Evolutionary conservation across 2,113 vertebrate species (phyloP).

Genomic region (Mustelus asterias): DNA sequence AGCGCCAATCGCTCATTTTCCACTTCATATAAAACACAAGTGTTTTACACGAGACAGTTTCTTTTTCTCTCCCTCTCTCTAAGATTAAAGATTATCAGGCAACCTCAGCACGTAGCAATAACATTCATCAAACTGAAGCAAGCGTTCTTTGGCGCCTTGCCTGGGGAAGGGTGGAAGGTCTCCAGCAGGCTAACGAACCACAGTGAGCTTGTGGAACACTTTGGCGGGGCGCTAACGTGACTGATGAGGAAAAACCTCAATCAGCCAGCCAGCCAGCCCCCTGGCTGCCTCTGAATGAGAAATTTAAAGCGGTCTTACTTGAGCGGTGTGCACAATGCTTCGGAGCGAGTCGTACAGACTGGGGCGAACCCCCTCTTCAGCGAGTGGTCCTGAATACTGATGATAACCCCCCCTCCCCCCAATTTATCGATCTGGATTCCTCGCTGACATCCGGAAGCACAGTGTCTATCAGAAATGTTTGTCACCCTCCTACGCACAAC

Average conservation of each 20-base stretch:
- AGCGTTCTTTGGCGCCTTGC: not conserved
- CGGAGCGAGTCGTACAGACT: not conserved
- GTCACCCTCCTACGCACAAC: not conserved
- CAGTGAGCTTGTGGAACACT: not conserved
- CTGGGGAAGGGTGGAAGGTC: not conserved
- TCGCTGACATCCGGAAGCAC: not conserved
- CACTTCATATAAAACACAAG: not conserved
- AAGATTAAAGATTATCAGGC: not conserved
- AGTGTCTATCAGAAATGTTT: not conserved
- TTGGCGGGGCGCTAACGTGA: not conserved
- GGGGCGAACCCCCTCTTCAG: not conserved
- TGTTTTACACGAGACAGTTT: too few relatives aligned
- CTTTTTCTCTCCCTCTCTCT: too few relatives aligned
- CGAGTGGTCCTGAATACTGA: not conserved
- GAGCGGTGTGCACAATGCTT: conserved; percentile 38
- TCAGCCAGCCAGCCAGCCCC: not conserved
- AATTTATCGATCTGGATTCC: not conserved
- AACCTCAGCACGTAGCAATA: not conserved
- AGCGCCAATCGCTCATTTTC: not conserved
- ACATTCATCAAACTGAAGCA: not conserved
- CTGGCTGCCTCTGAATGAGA: not conserved
- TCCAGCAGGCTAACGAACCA: not conserved
- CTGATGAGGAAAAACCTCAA: not conserved
- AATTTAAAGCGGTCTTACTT: conserved; percentile 32
- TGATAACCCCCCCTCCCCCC: not conserved